Evolutionary conservation across 2,888 invertebrate species (phyloP), one percentile per base, ranked within the genome.

Genomic region (Agriopis aurantiaria): DNA sequence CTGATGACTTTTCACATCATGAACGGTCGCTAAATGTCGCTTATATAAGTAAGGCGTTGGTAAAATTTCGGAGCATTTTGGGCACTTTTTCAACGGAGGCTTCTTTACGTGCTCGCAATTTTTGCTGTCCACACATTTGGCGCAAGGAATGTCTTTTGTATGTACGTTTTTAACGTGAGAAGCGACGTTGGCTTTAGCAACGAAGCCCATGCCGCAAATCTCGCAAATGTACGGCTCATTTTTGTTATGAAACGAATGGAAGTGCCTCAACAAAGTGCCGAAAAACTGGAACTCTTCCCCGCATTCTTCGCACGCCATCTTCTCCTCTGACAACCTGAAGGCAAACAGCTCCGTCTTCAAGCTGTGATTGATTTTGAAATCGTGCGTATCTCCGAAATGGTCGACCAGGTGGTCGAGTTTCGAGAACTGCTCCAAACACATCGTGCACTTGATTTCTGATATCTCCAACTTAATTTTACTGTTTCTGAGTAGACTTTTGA

Each of bases 181-280:
- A 0, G 82, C 78, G 0, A 93, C 84, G 51, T 89, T 87, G 0
- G 79, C 75, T 23, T 86, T 88, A 0, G 85, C 84, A 0, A 88
- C 79, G 62, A 92, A 93, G 0, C 86, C 88, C 65, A 89, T 86
- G 0, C 93, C 94, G 48, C 93, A 91, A 0, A 88, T 82, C 57
- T 91, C 90, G 64, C 91, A 91, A 0, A 89, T 40, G 33, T 80
- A 88, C 0, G 82, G 77, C 10, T 82, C 81, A 11, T 82, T 77
- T 11, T 79, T 84, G 33, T 83, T 87, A n/a, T 90, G 90, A 12
- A 69, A 81, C 59, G 85, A 86, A 52, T 90, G 80, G 0, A 79
- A 77, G 41, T 91, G 91, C 1, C 78, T 82, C 0, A 90, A 45
- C 3, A 91, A 70, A 0, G 87, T 77, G 0, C 87, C 86, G 49